These are phyloP conservation scores for Nineta flava DNA, from an alignment of 2,888 invertebrate genomes.

Conservation along the genomic window DNA sequence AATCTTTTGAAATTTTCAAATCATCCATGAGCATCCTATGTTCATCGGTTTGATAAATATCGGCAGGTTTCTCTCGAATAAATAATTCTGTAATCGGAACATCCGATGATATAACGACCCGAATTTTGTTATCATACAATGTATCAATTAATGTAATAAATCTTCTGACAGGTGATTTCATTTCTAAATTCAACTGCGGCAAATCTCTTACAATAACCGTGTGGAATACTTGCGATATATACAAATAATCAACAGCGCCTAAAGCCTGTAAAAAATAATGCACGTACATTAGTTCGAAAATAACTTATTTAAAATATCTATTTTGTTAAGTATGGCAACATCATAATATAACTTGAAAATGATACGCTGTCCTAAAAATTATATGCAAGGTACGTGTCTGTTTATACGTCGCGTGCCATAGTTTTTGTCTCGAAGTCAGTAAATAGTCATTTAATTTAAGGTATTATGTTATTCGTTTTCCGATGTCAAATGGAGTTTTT, in stretches of 20 bases:
- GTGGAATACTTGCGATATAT: constrained; percentile 85
- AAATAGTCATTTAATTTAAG: no score
- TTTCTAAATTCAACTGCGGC: constrained; percentile 61
- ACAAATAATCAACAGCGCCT: constrained; percentile 89
- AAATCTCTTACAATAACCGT: constrained; percentile 84
- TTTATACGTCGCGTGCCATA: no score
- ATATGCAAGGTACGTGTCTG: no score
- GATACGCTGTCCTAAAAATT: no score
- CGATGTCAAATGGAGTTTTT: no score
- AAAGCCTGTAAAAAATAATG: constrained; percentile 56
- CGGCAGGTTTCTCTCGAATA: constrained; percentile 31
- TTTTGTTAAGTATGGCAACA: no score
- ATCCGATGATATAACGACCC: constrained; percentile 73
- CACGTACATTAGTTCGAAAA: constrained; percentile 6
- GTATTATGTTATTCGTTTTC: no score
- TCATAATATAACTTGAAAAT: no score
- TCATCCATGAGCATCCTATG: constrained; percentile 91
- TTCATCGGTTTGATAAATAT: constrained; percentile 45
- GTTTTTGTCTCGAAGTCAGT: no score
- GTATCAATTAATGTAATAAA: constrained; percentile 97
- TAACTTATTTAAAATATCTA: no score
- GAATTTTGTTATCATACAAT: constrained; percentile 82
- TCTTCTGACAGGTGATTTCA: constrained; percentile 76
- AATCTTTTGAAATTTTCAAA: constrained; percentile 62
- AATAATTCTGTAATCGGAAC: constrained; percentile 65